These are phyloP conservation scores for Callipepla californica DNA, from an alignment of 2,113 vertebrate species.

Conservation along the genomic window DNA sequence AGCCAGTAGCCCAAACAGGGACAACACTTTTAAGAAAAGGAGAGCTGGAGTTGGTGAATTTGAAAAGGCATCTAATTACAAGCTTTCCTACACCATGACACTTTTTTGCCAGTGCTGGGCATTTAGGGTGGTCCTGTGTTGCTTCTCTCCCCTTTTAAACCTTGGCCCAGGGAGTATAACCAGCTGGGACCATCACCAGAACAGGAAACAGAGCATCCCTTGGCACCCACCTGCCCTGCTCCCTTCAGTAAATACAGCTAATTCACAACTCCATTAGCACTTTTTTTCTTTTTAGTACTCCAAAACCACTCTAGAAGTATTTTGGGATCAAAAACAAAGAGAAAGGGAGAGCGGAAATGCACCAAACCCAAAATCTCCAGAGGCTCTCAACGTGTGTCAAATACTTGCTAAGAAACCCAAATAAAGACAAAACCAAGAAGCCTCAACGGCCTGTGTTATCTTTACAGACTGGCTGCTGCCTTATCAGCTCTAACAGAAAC, in stretches of 20 bases:
- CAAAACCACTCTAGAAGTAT: no score
- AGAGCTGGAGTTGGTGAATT: not conserved
- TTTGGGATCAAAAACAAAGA: no score
- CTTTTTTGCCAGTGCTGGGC: not conserved
- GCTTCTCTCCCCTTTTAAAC: not conserved
- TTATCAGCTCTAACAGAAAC: conserved; percentile 63
- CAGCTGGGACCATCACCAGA: not conserved
- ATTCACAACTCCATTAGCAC: not conserved
- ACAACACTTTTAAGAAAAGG: not conserved
- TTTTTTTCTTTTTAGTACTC: not conserved
- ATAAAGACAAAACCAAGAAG: conserved; percentile 43
- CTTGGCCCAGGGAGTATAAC: not conserved
- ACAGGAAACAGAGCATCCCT: not conserved
- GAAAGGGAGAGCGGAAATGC: not conserved
- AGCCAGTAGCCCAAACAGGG: conserved; percentile 25
- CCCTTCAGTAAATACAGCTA: conserved; percentile 9
- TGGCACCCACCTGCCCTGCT: fast-evolving
- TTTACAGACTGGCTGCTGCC: conserved; percentile 47
- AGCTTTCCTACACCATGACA: not conserved
- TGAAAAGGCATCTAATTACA: conserved; percentile 14
- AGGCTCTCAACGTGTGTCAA: not conserved
- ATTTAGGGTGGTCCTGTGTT: not conserved
- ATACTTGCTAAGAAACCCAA: conserved; percentile 42
- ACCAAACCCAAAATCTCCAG: conserved; percentile 12
- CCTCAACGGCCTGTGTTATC: conserved; percentile 4